Conservation (phyloP, 2,113 vertebrate genomes). For the Stercorarius parasiticus region DNA sequence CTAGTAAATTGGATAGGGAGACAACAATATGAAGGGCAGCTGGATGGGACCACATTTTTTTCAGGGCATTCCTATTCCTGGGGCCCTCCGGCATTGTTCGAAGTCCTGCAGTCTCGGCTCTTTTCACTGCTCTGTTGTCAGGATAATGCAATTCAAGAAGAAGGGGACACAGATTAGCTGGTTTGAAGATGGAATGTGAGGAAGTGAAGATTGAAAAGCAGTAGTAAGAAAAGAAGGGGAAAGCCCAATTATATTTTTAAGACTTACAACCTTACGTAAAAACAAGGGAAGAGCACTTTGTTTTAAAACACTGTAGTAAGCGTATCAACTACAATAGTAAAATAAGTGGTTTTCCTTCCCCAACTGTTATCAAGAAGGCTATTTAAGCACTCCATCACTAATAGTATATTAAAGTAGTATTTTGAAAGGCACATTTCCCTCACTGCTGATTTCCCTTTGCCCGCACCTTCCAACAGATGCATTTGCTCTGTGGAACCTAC, state of each 20-base stretch:
- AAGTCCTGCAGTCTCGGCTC: constrained; percentile 34
- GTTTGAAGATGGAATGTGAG: background rate
- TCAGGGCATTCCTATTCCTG: constrained; percentile 63
- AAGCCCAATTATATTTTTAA: background rate
- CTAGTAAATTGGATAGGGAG: constrained; percentile 64
- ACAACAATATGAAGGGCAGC: constrained; percentile 62
- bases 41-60: constrained; percentile 57
- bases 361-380: background rate
- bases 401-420: background rate
- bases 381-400: background rate
- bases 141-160: constrained; percentile 34
- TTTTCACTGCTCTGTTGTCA: constrained; percentile 37
- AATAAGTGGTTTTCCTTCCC: background rate
- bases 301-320: constrained; percentile 1
- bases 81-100: constrained; percentile 43
- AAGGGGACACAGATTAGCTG: constrained; percentile 34
- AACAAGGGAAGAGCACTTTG: background rate
- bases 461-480: background rate
- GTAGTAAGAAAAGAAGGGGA: background rate
- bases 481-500: background rate
- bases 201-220: background rate
- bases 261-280: background rate
- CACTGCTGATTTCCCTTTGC: background rate
- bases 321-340: background rate
- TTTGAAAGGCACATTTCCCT: background rate